Evolutionary conservation across 2,797 vertebrate species (phyloP).

Genomic region (Columba guinea): DNA sequence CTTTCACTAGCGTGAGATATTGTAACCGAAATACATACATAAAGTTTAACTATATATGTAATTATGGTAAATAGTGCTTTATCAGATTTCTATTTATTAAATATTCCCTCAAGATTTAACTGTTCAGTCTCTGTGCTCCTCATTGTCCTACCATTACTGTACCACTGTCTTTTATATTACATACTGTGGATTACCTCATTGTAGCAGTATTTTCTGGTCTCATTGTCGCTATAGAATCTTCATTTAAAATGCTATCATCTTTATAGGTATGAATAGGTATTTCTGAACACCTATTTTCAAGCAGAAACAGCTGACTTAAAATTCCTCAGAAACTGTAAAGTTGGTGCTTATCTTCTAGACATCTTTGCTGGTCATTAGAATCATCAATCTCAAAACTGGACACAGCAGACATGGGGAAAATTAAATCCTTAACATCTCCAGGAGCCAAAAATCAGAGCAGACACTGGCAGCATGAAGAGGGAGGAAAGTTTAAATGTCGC

Average conservation of each 20-base stretch:
- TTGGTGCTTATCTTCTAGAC: not conserved
- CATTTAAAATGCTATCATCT: slow-evolving; percentile 13
- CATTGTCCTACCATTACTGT: not conserved
- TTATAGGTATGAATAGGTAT: slow-evolving; percentile 42
- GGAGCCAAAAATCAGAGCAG: not conserved
- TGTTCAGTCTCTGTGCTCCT: slow-evolving; percentile 29
- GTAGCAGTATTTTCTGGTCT: slow-evolving; percentile 39
- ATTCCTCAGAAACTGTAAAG: not conserved
- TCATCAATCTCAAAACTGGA: not conserved
- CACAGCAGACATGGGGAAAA: not conserved
- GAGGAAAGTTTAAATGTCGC: not conserved
- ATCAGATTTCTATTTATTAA: slow-evolving; percentile 69
- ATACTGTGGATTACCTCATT: slow-evolving; percentile 43
- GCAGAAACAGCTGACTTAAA: slow-evolving; percentile 9
- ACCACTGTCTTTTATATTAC: not conserved
- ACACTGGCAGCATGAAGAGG: not conserved
- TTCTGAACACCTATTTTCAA: slow-evolving; percentile 54
- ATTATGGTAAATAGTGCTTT: slow-evolving; percentile 74
- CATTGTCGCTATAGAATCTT: slow-evolving; percentile 40
- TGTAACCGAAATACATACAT: slow-evolving; percentile 54
- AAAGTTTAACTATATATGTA: slow-evolving; percentile 67
- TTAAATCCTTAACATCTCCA: not conserved
- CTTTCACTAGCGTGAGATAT: slow-evolving; percentile 58
- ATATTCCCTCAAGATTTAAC: slow-evolving; percentile 68
- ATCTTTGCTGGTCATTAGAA: not conserved